Base-by-base conservation (phyloP, 1,140 invertebrate species). In the Solen grandis region DNA sequence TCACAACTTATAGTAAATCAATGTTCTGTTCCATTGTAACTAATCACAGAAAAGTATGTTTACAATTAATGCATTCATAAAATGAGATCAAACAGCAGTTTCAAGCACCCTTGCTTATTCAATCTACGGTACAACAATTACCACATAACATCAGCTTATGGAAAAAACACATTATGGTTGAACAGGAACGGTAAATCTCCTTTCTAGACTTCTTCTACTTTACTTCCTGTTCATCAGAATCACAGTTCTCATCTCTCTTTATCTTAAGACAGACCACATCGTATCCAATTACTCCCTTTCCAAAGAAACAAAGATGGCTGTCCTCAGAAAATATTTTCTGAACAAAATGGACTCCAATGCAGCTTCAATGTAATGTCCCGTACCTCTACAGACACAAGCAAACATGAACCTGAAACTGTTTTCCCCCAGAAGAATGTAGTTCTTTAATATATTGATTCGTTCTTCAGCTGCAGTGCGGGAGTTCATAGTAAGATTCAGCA, bases 261-360 rank as follows among this genome's bases (percentile, higher is more conserved):
- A 54, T 29, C 27, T 60, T 8, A 13, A 31, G 3, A 0, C 38
- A 8, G 1, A 22, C 5, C 35, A 41, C 27, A 65, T 91, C 86
- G 63, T 90, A 89, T 10, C 94, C 94, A 69, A 93, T 93, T 88
- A 95, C 94, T 31, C 94, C 94, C 81, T 93, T 92, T 1, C 94
- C 94, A 88, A 94, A 95, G 82, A 93, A 91, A 0, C 94, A 60
- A 94, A 85, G 2, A 95, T 83, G 8, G 94, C 93, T 27, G 94
- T 92, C 22, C 92, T 89, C 0, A 94, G 94, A 87, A 95, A 95
- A 29, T 93, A 82, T 85, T 92, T 93, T 70, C 91, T 92, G 85
- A 95, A 95, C 8, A 93, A 89, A n/a, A 81, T 80, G 1, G 94
- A 92, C 87, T 95, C 95, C 1, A 94, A 92, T 84, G 94, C 91